Percentiles rank a stretch among this genome's conserved stretches.
These are phyloP conservation scores for Heptranchias perlo DNA, from an alignment of 2,113 vertebrate species.

Conservation along the genomic window DNA sequence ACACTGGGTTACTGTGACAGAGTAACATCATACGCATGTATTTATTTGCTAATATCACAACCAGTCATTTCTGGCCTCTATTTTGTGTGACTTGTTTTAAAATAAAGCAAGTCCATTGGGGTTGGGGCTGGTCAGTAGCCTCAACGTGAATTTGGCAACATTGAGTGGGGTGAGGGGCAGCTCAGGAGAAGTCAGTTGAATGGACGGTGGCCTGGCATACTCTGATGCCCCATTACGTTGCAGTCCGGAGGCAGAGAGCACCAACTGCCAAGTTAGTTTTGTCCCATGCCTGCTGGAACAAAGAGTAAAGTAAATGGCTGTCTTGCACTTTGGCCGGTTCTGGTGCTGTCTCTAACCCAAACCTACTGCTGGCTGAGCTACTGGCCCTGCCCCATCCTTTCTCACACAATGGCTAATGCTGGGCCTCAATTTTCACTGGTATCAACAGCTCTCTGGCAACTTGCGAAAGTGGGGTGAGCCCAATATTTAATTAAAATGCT, in stretches of 20 bases:
- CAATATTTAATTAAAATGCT: not conserved
- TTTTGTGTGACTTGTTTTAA: not conserved
- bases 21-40: not conserved
- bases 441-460: not conserved
- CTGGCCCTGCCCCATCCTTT: no score
- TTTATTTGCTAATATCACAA: not conserved
- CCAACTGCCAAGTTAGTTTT: no score
- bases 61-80: not conserved
- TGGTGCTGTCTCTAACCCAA: not conserved
- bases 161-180: not conserved
- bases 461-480: not conserved
- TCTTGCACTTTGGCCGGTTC: not conserved
- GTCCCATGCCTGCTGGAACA: not conserved
- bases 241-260: not conserved
- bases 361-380: no score
- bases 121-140: not conserved
- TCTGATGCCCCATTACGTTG: not conserved
- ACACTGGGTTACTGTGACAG: not conserved
- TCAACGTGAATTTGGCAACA: not conserved
- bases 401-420: not conserved
- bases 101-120: not conserved
- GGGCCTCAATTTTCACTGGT: not conserved
- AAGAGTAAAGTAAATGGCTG: not conserved
- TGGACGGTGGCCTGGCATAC: no score
- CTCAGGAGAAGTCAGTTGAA: not conserved